Conservation (phyloP, 1,140 invertebrate genomes). For the Caenorhabditis remanei region DNA sequence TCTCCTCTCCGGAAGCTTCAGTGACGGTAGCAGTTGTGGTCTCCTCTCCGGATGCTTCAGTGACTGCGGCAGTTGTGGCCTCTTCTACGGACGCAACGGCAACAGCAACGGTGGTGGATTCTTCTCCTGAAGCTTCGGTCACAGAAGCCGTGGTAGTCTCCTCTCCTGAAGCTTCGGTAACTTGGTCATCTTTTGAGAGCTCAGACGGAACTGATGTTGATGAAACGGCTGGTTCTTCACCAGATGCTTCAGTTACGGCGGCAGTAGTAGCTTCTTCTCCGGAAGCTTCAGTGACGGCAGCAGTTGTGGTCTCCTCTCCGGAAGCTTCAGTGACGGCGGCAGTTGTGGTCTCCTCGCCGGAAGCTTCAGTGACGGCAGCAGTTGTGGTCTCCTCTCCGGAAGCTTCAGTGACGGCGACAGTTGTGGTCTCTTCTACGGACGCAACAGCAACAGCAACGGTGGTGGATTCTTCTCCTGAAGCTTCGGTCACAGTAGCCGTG, state of each 20-base stretch:
- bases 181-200: conserved; percentile 1
- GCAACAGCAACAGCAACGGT: conserved; percentile 34
- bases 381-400: conserved; percentile 48
- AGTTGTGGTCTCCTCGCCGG: background rate
- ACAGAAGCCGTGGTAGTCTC: conserved; percentile 3
- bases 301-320: conserved; percentile 48
- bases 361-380: background rate
- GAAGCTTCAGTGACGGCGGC: background rate
- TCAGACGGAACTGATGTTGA: background rate
- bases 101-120: background rate
- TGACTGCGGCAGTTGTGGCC: conserved; percentile 2
- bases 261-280: background rate
- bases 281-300: background rate
- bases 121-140: conserved; percentile 44
- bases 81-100: conserved; percentile 19
- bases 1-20: conserved; percentile 8
- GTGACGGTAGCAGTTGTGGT: background rate
- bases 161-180: conserved; percentile 41
- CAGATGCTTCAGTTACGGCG: background rate
- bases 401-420: background rate
- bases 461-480: conserved; percentile 54
- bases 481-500: background rate
- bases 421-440: no score
- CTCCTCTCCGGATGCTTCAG: conserved; percentile 21
- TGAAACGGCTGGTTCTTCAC: conserved; percentile 1